Evolutionary conservation across 1,140 invertebrate genomes (phyloP).

Genomic region (Xylocopa sonorina): DNA sequence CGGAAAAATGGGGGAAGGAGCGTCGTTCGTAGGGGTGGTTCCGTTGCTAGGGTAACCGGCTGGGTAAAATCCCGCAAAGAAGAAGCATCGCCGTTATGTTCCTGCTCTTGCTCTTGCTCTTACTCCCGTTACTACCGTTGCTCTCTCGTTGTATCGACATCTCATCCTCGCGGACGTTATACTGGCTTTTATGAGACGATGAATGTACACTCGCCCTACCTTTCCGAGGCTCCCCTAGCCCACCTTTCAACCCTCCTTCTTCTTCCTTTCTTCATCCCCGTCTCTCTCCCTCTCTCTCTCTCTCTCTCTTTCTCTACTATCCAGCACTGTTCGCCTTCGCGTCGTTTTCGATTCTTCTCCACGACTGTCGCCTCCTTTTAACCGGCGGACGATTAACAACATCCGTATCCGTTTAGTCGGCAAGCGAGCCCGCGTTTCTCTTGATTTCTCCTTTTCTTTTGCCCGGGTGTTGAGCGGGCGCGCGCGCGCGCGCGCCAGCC

Average conservation of each 20-base stretch:
- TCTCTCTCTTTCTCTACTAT: neutral
- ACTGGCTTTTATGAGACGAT: slow-evolving; percentile 68
- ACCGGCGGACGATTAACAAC: slow-evolving; percentile 21
- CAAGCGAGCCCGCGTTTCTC: slow-evolving; percentile 17
- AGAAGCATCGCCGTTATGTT: slow-evolving; percentile 71
- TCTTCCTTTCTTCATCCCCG: neutral
- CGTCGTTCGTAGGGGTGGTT: slow-evolving; percentile 57
- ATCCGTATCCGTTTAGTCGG: slow-evolving; percentile 15
- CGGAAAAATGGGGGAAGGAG: slow-evolving; percentile 60
- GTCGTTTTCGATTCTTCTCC: neutral
- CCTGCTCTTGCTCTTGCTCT: slow-evolving; percentile 40
- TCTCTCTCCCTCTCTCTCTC: neutral
- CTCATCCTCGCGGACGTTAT: slow-evolving; percentile 74
- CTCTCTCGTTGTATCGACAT: slow-evolving; percentile 75
- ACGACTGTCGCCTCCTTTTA: neutral
- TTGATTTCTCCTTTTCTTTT: slow-evolving; percentile 29
- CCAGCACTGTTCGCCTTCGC: neutral
- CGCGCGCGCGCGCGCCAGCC: neutral
- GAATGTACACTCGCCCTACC: slow-evolving; percentile 47
- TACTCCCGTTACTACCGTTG: slow-evolving; percentile 51
- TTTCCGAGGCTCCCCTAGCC: slow-evolving; percentile 6
- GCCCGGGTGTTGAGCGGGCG: neutral
- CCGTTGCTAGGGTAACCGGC: slow-evolving; percentile 80
- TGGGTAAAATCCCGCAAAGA: slow-evolving; percentile 81
- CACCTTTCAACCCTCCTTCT: slow-evolving; percentile 42